phyloP scores from a whole-genome alignment of 2,113 vertebrate genomes.

The Penelope pileata region DNA sequence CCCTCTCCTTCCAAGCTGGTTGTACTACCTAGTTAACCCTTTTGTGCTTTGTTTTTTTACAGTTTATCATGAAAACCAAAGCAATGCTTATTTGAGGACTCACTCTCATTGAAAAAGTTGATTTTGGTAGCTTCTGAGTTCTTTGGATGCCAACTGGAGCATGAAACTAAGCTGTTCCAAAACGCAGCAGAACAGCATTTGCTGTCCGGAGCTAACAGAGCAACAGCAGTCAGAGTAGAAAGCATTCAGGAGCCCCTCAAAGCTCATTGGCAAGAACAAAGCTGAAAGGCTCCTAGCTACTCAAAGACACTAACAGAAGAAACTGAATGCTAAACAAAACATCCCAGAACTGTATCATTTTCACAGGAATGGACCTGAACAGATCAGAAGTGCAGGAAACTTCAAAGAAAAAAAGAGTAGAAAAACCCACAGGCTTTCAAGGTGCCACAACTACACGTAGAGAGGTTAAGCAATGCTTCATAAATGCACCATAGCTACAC shows the following conservation, averaged over 20 bases:
- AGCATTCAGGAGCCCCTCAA: not conserved
- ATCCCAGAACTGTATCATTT: not conserved
- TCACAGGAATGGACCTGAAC: not conserved
- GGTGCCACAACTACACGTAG: accelerated
- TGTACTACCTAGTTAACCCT: not conserved
- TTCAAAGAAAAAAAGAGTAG: not conserved
- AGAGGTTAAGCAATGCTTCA: not conserved
- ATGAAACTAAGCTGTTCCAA: not conserved
- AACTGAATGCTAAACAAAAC: not conserved
- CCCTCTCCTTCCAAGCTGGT: not conserved
- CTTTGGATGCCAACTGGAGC: not conserved
- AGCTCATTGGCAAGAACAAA: not conserved
- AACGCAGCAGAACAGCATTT: not conserved
- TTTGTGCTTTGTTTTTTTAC: not conserved
- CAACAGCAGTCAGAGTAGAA: not conserved
- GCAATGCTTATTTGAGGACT: not conserved
- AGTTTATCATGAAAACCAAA: not conserved
- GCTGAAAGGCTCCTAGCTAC: not conserved
- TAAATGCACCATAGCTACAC: accelerated
- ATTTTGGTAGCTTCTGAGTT: not conserved
- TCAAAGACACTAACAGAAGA: not conserved
- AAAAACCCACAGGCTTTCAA: not conserved
- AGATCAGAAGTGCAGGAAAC: not conserved
- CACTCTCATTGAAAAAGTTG: not conserved
- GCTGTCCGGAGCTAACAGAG: not conserved